Evolutionary conservation across 2,888 invertebrate genomes (phyloP).

Genomic region (Teleogryllus oceanicus): DNA sequence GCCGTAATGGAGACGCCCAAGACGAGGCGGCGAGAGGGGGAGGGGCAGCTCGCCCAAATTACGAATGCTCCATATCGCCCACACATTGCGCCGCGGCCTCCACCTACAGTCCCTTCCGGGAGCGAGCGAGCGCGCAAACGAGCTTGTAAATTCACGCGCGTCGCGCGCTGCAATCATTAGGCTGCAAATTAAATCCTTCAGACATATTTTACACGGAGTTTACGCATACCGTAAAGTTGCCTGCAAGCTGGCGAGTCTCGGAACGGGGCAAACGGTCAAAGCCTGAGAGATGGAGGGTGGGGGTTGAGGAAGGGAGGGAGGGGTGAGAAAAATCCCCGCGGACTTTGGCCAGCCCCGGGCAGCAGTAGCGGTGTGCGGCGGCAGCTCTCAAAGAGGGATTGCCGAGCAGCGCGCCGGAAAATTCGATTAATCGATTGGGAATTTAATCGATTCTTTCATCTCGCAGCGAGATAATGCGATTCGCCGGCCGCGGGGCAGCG

Average conservation of each 20-base stretch:
- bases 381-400: no score
- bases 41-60: no score
- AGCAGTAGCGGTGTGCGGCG: no score
- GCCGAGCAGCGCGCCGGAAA: no score
- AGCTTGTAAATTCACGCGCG: background rate
- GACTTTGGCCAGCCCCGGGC: no score
- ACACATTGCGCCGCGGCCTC: background rate
- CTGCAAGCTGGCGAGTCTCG: no score
- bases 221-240: background rate
- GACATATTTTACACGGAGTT: background rate
- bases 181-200: background rate
- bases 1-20: no score
- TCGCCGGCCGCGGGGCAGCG: background rate
- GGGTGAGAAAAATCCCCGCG: no score
- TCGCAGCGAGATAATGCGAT: slow-evolving; percentile 12
- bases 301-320: background rate
- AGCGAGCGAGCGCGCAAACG: background rate
- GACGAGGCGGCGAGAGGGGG: no score
- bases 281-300: background rate
- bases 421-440: slow-evolving; percentile 29
- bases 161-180: background rate
- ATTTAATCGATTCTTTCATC: slow-evolving; percentile 29
- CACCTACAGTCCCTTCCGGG: background rate
- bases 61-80: no score
- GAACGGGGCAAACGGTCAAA: no score